A percentile compares a stretch with the other conserved stretches of the same genome.
phyloP scores from a whole-genome alignment of 2,797 vertebrate species.

The Pseudochirops cupreus region DNA sequence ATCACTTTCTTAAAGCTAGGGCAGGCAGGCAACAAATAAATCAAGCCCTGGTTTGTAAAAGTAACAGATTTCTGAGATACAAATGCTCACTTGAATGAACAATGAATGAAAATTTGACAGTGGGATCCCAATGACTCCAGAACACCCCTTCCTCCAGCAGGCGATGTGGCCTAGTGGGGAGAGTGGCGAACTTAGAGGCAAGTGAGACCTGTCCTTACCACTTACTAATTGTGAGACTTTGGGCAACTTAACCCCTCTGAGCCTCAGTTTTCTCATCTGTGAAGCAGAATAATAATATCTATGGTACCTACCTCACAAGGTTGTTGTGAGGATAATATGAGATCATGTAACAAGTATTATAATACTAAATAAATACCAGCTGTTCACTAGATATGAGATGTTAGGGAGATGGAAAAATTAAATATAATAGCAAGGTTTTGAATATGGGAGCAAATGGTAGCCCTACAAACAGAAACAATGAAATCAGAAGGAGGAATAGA shows the following conservation, averaged over 20 bases:
- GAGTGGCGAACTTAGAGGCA: neutral
- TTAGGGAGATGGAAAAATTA: neutral
- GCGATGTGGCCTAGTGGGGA: neutral
- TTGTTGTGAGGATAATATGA: neutral
- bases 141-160: neutral
- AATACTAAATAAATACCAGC: neutral
- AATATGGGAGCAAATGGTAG: neutral
- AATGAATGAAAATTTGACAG: too few species aligned
- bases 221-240: neutral
- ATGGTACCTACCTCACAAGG: neutral
- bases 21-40: neutral
- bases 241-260: neutral
- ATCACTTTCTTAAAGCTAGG: neutral
- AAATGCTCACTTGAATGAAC: neutral
- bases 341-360: neutral
- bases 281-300: neutral
- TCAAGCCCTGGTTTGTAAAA: neutral
- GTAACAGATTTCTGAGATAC: neutral
- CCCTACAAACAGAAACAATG: neutral
- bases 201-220: neutral
- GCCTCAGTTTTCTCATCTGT: neutral
- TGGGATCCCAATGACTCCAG: neutral
- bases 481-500: slow-evolving; percentile 65
- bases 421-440: neutral
- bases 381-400: neutral